Evolutionary conservation across 2,888 invertebrate species (phyloP).

Genomic region (Gryllus longicercus): DNA sequence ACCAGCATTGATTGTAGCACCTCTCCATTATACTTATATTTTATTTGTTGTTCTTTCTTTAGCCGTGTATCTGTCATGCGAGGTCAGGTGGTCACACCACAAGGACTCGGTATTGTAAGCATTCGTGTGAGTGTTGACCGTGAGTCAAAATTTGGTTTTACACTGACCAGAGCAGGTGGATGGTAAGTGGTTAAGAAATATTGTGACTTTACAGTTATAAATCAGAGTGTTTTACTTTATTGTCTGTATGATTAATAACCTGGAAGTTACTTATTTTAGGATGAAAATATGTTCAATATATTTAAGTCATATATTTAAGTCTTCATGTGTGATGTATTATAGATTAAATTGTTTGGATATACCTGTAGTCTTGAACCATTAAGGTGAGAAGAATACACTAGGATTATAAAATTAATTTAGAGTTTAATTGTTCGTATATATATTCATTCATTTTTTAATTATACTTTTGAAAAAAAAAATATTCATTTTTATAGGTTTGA

Average conservation of each 20-base stretch:
- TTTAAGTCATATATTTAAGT: neutral
- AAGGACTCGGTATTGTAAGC: conserved; percentile 93
- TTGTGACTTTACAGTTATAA: neutral
- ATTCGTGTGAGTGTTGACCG: conserved; percentile 94
- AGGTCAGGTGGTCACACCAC: conserved; percentile 91
- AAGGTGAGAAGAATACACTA: too few species aligned
- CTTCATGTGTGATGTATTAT: too few species aligned
- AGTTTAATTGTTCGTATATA: too few species aligned
- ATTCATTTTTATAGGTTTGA: conserved; percentile 75
- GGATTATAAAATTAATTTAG: too few species aligned
- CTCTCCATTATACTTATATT: neutral
- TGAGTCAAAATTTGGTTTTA: conserved; percentile 93
- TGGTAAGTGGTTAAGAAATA: conserved; percentile 66
- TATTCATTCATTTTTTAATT: too few species aligned
- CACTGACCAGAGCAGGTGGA: conserved; percentile 87
- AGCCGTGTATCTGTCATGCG: conserved; percentile 99
- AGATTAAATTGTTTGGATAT: too few species aligned
- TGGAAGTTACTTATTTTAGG: too few species aligned
- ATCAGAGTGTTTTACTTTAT: neutral
- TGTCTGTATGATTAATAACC: too few species aligned
- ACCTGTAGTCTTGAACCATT: too few species aligned
- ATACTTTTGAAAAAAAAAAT: too few species aligned
- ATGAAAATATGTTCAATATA: too few species aligned
- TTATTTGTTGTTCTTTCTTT: conserved; percentile 23
- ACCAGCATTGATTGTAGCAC: neutral